Percentiles rank a stretch among this genome's conserved stretches.
Conservation (phyloP, 2,797 vertebrate species). For the Enteromius trimaculatus region DNA sequence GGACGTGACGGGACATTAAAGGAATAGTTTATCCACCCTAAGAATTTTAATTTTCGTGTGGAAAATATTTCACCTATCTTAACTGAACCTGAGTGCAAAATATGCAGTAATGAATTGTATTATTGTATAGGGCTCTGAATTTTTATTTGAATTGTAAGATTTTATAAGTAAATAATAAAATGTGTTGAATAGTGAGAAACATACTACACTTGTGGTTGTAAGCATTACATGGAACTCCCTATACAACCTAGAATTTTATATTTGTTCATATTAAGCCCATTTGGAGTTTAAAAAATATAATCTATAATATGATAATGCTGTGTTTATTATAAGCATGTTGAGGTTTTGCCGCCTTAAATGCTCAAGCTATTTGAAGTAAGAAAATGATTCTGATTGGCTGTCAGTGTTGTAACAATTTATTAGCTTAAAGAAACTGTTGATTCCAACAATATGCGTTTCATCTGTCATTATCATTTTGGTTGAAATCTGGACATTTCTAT, state of each 20-base stretch:
- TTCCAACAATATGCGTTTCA: not conserved
- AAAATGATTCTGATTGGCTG: not conserved
- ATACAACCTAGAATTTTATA: not conserved
- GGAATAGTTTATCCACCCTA: not conserved
- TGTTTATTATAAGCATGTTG: not conserved
- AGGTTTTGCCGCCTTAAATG: not conserved
- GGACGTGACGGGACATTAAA: not conserved
- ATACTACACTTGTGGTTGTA: not conserved
- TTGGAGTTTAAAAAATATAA: not conserved
- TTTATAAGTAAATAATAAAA: not conserved
- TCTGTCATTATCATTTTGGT: not conserved
- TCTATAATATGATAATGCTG: not conserved
- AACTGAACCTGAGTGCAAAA: not conserved
- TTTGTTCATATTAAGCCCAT: not conserved
- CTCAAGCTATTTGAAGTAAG: not conserved
- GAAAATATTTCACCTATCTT: not conserved
- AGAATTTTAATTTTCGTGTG: not conserved
- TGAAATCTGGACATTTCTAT: not conserved
- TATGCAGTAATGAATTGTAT: not conserved
- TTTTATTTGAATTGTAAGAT: not conserved
- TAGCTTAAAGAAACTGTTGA: not conserved
- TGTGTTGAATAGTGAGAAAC: not conserved
- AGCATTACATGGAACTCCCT: not conserved
- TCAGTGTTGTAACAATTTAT: not conserved
- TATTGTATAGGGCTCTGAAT: not conserved